Percentiles rank a stretch among this genome's conserved stretches.
Evolutionary conservation across 2,888 invertebrate species (phyloP).

Genomic region (Ophion ellenae): DNA sequence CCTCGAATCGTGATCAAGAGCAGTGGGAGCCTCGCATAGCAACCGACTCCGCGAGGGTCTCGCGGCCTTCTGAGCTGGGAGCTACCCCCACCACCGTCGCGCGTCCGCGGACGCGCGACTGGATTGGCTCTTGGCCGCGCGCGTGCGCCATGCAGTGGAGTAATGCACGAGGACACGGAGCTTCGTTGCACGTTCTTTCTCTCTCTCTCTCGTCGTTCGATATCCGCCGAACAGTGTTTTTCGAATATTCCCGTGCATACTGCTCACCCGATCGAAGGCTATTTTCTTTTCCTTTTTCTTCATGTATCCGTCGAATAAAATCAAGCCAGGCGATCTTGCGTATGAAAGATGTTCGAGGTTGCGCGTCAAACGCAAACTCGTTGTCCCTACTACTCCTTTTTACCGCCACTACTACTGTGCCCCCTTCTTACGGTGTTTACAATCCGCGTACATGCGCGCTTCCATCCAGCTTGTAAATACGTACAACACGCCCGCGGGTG

Average conservation of each 20-base stretch:
- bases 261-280: neutral
- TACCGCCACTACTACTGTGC: neutral
- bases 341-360: constrained; percentile 28
- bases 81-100: constrained; percentile 17
- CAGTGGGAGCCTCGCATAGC: neutral
- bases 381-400: constrained; percentile 48
- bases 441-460: constrained; percentile 47
- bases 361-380: constrained; percentile 55
- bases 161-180: neutral
- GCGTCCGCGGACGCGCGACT: neutral
- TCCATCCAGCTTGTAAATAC: constrained; percentile 63
- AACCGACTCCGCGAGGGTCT: constrained; percentile 12
- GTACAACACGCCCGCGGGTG: constrained; percentile 57
- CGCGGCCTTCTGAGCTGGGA: neutral
- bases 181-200: neutral
- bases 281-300: neutral
- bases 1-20: neutral
- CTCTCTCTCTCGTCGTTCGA: neutral
- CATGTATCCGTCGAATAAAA: neutral
- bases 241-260: neutral
- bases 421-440: constrained; percentile 43
- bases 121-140: constrained; percentile 11
- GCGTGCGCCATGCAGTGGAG: constrained; percentile 1
- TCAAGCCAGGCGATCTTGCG: neutral
- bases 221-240: neutral